Conservation (phyloP, 2,888 invertebrate species). For the Lepeophtheirus nordmannii region DNA sequence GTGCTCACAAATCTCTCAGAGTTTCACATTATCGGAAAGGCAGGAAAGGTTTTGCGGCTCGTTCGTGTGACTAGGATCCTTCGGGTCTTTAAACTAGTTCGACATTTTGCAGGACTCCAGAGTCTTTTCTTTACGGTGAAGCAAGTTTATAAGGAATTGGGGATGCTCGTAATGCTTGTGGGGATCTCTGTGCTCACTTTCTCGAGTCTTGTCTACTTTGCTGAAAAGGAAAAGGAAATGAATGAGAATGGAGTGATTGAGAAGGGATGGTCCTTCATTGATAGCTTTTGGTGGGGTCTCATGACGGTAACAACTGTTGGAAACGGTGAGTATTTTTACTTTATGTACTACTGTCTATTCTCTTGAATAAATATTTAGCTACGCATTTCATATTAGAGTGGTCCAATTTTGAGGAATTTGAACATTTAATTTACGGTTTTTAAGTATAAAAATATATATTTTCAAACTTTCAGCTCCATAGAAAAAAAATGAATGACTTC, state of each 20-base stretch:
- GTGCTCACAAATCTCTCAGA: slow-evolving; percentile 21
- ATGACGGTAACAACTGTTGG: slow-evolving; percentile 21
- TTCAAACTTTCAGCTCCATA: too few species aligned
- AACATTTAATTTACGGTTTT: too few species aligned
- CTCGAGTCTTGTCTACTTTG: slow-evolving; percentile 25
- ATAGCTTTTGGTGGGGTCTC: slow-evolving; percentile 22
- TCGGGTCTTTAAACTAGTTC: slow-evolving; percentile 22
- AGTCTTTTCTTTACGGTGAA: slow-evolving; percentile 15
- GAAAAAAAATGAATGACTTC: too few species aligned
- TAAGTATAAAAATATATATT: too few species aligned
- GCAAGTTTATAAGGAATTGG: slow-evolving; percentile 23
- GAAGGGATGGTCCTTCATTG: slow-evolving; percentile 18
- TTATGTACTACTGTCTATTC: too few species aligned
- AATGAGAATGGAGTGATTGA: background rate
- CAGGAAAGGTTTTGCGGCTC: slow-evolving; percentile 22
- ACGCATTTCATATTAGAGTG: too few species aligned
- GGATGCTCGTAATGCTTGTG: slow-evolving; percentile 21
- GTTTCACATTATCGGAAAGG: slow-evolving; percentile 25
- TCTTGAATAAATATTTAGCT: too few species aligned
- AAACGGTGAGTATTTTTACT: slow-evolving; percentile 14
- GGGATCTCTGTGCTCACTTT: slow-evolving; percentile 23
- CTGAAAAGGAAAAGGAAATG: slow-evolving; percentile 20
- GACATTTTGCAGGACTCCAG: slow-evolving; percentile 25
- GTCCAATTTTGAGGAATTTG: too few species aligned
- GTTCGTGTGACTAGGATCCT: slow-evolving; percentile 22